phyloP scores from a whole-genome alignment of 2,797 vertebrate genomes.

The Clamator glandarius region DNA sequence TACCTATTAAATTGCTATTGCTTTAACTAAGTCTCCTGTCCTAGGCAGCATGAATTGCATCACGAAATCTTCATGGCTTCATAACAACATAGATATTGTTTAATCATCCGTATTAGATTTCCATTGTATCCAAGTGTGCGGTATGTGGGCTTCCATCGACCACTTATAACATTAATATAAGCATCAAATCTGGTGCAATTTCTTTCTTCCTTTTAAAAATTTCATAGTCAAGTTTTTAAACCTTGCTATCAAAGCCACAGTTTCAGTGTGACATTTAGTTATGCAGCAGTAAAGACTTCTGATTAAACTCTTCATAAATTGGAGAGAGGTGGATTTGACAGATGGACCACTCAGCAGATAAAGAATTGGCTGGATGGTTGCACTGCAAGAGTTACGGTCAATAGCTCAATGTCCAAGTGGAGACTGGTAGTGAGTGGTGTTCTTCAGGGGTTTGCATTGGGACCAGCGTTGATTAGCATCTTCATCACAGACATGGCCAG shows the following conservation, averaged over 20 bases:
- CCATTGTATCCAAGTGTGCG: not conserved
- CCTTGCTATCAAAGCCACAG: not conserved
- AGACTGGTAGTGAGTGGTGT: too few relatives aligned
- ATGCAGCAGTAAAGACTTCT: not conserved
- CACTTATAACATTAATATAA: rapidly evolving
- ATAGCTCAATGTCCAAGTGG: too few relatives aligned
- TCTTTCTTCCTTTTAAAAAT: not conserved
- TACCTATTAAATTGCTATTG: not conserved
- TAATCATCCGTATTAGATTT: not conserved
- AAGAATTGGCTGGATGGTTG: too few relatives aligned
- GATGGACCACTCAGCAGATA: too few relatives aligned
- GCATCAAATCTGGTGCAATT: not conserved
- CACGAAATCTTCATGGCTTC: not conserved
- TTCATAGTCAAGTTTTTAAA: not conserved
- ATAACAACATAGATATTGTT: not conserved
- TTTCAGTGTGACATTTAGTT: not conserved
- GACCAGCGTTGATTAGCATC: too few relatives aligned
- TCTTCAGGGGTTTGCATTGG: too few relatives aligned
- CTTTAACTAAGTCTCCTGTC: not conserved
- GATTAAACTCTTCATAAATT: not conserved
- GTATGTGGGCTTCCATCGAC: not conserved
- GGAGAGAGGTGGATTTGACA: not conserved
- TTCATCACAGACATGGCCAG: too few relatives aligned
- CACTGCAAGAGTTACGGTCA: too few relatives aligned
- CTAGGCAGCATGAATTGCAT: not conserved